Conservation (phyloP, 1,140 invertebrate genomes). For the Zaprionus lachaisei region DNA sequence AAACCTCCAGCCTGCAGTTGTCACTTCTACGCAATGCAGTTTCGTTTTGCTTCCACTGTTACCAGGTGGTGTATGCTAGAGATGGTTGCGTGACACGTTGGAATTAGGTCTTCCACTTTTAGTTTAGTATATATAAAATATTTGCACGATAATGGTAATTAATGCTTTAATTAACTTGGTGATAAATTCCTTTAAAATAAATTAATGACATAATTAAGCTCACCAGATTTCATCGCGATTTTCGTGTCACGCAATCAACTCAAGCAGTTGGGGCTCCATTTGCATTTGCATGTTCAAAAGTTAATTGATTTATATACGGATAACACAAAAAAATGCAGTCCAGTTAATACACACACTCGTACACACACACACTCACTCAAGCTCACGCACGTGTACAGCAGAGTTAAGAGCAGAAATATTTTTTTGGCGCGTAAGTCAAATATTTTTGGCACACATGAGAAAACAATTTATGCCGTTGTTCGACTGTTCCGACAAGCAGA, state of each 20-base stretch:
- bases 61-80: slow-evolving; percentile 54
- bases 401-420: slow-evolving; percentile 31
- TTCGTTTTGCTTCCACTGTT: slow-evolving; percentile 15
- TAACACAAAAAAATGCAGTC: slow-evolving; percentile 45
- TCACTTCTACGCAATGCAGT: slow-evolving; percentile 37
- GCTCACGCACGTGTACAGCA: slow-evolving; percentile 49
- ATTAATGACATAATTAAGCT: neutral
- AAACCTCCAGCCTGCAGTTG: slow-evolving; percentile 45
- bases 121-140: neutral
- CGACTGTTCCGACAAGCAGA: slow-evolving; percentile 39
- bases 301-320: slow-evolving; percentile 79
- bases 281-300: slow-evolving; percentile 64
- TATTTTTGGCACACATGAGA: slow-evolving; percentile 76
- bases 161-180: neutral
- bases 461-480: slow-evolving; percentile 79
- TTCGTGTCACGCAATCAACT: slow-evolving; percentile 15
- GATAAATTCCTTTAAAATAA: neutral
- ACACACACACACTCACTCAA: neutral
- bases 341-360: slow-evolving; percentile 2
- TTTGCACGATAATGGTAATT: neutral
- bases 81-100: neutral
- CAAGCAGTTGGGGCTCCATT: slow-evolving; percentile 15
- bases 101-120: neutral
- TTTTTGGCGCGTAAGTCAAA: slow-evolving; percentile 74
- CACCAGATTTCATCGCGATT: neutral